Evolutionary conservation across 2,797 vertebrate genomes (phyloP).

Genomic region (Huso huso): DNA sequence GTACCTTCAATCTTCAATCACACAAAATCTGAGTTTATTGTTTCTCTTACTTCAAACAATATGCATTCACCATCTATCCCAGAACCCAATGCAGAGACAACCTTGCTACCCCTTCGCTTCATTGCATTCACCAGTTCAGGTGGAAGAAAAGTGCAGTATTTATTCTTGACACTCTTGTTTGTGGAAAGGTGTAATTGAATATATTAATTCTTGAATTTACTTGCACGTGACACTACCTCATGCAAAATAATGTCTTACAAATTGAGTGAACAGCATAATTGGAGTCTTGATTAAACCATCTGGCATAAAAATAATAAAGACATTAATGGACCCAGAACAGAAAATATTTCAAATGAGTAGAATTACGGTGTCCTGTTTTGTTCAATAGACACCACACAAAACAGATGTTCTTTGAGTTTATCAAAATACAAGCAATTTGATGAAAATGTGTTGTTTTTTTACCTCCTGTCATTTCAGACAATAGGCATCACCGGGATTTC

Average conservation of each 20-base stretch:
- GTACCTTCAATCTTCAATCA: constrained; percentile 20
- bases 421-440: too few species aligned
- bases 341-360: constrained; percentile 11
- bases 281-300: too few species aligned
- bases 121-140: constrained; percentile 12
- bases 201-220: too few species aligned
- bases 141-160: too few species aligned
- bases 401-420: not conserved
- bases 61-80: not conserved
- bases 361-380: not conserved
- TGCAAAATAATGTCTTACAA: too few species aligned
- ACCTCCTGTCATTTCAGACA: too few species aligned
- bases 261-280: too few species aligned
- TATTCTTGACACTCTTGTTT: too few species aligned
- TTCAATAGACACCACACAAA: constrained; percentile 7
- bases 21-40: not conserved
- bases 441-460: too few species aligned
- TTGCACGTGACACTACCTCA: too few species aligned
- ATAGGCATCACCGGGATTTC: too few species aligned
- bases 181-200: too few species aligned
- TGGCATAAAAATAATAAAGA: not conserved
- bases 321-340: constrained; percentile 19
- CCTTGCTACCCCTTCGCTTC: not conserved
- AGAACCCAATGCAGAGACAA: not conserved
- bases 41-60: not conserved